Evolutionary conservation across 1,140 invertebrate genomes (phyloP), one percentile per base, ranked within the genome.

Genomic region (Drosophila quadrilineata): DNA sequence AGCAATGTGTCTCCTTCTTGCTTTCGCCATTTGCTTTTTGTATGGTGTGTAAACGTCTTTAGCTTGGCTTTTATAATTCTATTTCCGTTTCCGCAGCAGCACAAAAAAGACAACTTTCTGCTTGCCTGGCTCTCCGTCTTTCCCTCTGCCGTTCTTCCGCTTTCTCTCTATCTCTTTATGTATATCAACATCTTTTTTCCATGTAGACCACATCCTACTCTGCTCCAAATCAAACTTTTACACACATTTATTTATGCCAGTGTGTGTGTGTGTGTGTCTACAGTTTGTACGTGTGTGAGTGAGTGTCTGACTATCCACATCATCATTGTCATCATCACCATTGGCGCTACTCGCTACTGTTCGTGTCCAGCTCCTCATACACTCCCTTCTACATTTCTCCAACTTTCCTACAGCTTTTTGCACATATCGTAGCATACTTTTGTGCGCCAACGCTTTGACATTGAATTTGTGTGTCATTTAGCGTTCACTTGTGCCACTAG

Each of bases 51-150:
- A 71, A 75, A 79, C 63, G 73, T 73, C 72, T 71, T 72, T 75
- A 69, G 75, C 69, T 79, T 72, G 69, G 72, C 72, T 79, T 79
- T 79, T 73, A 72, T 75, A 75, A 75, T 79, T 79, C 73, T 79
- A 79, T 75, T 75, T 75, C 72, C 72, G 72, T 79, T 79, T 79
- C 75, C 75, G 69, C 63, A 70, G 43, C 22, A 43, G 29, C 49
- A 28, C 36, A 50, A 29, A 52, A 43, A 54, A 35, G 48, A 49
- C 52, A 65, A 63, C 52, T 56, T 71, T 67, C 60, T 57, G 41
- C 56, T 67, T 52, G 53, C 19, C 48, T 66, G 41, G 53, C 56
- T 69, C 66, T n/a, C n/a, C n/a, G n/a, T n/a, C n/a, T n/a, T n/a
- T n/a, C n/a, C n/a, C n/a, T n/a, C n/a, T n/a, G n/a, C n/a, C n/a